phyloP scores from a whole-genome alignment of 2,888 invertebrate species.

The Glaucopsyche alexis region DNA sequence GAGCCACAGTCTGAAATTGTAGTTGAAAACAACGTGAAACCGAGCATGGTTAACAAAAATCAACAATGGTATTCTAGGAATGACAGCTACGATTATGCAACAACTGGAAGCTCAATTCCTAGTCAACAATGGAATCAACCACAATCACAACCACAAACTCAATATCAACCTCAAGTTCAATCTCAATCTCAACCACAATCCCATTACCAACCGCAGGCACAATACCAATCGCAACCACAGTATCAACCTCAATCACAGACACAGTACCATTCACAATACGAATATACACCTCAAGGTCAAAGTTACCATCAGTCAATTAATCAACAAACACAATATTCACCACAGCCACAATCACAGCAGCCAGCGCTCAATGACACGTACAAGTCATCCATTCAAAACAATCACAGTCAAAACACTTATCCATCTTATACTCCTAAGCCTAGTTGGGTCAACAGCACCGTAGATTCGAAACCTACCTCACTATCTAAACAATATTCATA shows the following conservation, averaged over 20 bases:
- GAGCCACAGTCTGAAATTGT: constrained; percentile 72
- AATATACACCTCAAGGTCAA: constrained; percentile 40
- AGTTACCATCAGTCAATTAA: constrained; percentile 40
- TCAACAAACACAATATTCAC: constrained; percentile 34
- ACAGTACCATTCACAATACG: constrained; percentile 35
- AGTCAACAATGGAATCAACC: constrained; percentile 48
- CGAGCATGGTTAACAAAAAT: constrained; percentile 65
- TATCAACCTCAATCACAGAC: constrained; percentile 44
- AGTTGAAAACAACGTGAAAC: constrained; percentile 69
- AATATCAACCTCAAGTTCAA: constrained; percentile 43
- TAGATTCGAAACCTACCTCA: constrained; percentile 44
- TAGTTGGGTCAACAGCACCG: constrained; percentile 53
- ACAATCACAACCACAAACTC: constrained; percentile 40
- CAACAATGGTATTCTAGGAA: constrained; percentile 62
- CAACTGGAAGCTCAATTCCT: not conserved
- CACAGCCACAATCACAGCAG: constrained; percentile 46
- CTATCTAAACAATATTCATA: constrained; percentile 55
- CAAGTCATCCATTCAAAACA: constrained; percentile 46
- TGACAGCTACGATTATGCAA: constrained; percentile 13
- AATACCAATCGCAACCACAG: constrained; percentile 40
- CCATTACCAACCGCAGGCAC: constrained; percentile 40
- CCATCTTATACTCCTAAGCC: constrained; percentile 61
- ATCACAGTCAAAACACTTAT: constrained; percentile 48
- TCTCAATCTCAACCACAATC: constrained; percentile 34
- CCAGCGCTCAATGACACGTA: constrained; percentile 53